Percentiles rank a stretch among this genome's conserved stretches.
These are phyloP conservation scores for Micrasema longulum DNA, from an alignment of 1,140 invertebrate species.

Conservation along the genomic window DNA sequence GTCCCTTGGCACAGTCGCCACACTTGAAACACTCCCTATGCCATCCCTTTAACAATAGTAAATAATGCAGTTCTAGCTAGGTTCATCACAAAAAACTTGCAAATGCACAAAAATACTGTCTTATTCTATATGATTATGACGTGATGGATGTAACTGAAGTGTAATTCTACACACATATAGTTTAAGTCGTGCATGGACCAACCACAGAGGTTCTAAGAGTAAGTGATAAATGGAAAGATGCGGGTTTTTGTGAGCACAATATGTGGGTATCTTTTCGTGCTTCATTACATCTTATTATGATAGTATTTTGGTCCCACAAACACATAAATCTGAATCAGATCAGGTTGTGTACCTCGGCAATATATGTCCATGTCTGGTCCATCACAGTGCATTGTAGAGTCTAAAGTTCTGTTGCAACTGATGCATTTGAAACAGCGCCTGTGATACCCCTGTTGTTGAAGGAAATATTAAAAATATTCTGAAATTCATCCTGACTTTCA, in stretches of 20 bases:
- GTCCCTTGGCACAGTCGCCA: conserved; percentile 90
- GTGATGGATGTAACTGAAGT: conserved; percentile 12
- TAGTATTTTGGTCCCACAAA: conserved; percentile 37
- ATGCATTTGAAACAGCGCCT: conserved; percentile 91
- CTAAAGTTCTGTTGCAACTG: conserved; percentile 90
- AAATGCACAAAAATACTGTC: conserved; percentile 21
- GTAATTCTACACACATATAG: conserved; percentile 6
- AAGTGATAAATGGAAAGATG: conserved; percentile 18
- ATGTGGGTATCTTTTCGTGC: conserved; percentile 23
- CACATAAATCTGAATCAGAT: conserved; percentile 42
- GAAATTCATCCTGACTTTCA: no score
- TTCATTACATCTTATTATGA: conserved; percentile 18
- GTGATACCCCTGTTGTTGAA: conserved; percentile 82
- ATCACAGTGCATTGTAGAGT: conserved; percentile 94
- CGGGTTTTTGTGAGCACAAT: conserved; percentile 39
- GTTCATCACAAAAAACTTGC: conserved; percentile 33
- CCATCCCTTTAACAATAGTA: conserved; percentile 75
- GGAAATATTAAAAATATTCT: conserved; percentile 3
- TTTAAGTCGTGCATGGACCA: conserved; percentile 31
- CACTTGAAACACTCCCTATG: conserved; percentile 97
- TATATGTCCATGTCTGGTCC: conserved; percentile 93
- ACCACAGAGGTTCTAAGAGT: neutral
- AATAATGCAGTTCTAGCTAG: conserved; percentile 56
- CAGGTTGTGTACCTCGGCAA: conserved; percentile 82
- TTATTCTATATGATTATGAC: conserved; percentile 8